These are phyloP conservation scores for Stenodera caucasica DNA, from an alignment of 2,888 invertebrate genomes.

Conservation along the genomic window DNA sequence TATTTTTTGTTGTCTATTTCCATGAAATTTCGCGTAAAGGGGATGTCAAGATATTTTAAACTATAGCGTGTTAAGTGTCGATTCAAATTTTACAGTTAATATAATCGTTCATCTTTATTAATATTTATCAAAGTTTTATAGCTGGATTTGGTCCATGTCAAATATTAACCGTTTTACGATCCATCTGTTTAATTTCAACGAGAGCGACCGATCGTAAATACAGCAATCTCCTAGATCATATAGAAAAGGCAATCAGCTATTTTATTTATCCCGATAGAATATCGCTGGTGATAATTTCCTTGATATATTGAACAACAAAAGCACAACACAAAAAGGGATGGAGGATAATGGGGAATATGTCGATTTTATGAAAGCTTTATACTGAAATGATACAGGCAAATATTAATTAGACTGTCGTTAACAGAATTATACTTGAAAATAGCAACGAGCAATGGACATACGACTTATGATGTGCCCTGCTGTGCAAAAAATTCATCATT, in stretches of 20 bases:
- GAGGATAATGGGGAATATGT: not conserved
- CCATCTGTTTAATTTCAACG: not conserved
- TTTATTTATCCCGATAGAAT: not conserved
- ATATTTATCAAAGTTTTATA: slow-evolving; percentile 3
- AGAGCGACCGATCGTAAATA: not conserved
- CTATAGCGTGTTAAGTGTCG: not conserved
- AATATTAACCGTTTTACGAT: slow-evolving; percentile 1
- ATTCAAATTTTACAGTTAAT: slow-evolving; percentile 1
- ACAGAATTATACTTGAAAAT: not conserved
- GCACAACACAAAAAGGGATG: not conserved
- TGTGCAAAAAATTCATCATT: not conserved
- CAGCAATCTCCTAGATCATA: not conserved
- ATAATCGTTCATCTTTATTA: not conserved
- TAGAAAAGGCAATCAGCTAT: not conserved
- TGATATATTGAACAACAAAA: not conserved
- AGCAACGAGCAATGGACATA: not conserved
- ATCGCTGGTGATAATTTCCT: not conserved
- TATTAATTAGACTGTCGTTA: slow-evolving; percentile 3
- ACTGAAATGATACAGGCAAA: not conserved
- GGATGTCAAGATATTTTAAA: not conserved
- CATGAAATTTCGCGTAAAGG: not conserved
- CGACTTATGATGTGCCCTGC: not conserved
- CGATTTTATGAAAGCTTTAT: not conserved
- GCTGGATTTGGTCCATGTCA: not conserved
- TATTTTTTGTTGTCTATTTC: not conserved